phyloP scores from a whole-genome alignment of 2,113 vertebrate species.

The Phoxinus phoxinus region DNA sequence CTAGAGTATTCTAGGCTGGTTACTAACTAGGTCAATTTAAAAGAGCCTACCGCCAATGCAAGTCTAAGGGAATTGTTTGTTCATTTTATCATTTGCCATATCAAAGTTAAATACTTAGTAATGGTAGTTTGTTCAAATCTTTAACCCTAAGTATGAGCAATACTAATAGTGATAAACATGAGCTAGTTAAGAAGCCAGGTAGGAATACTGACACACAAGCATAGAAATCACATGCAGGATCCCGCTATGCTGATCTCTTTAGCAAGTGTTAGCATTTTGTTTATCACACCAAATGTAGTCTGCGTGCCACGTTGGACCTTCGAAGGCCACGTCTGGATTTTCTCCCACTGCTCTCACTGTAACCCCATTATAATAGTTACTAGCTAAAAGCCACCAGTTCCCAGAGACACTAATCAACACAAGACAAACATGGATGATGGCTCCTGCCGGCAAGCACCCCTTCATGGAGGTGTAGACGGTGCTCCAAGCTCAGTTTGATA shows the following conservation, averaged over 20 bases:
- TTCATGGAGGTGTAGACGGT: slow-evolving; percentile 47
- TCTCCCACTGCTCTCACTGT: slow-evolving; percentile 26
- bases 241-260: background rate
- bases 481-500: slow-evolving; percentile 38
- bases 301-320: slow-evolving; percentile 43
- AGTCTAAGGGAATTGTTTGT: background rate
- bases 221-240: background rate
- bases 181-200: background rate
- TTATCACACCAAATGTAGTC: slow-evolving; percentile 31
- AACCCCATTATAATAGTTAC: slow-evolving; percentile 40
- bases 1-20: background rate
- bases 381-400: slow-evolving; percentile 27
- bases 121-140: background rate
- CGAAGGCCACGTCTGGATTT: slow-evolving; percentile 39
- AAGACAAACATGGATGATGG: slow-evolving; percentile 23
- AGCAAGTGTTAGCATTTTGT: slow-evolving; percentile 10
- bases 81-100: background rate
- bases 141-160: background rate
- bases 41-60: background rate
- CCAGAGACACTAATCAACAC: slow-evolving; percentile 46
- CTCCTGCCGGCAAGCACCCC: slow-evolving; percentile 1
- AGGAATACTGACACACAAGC: background rate
- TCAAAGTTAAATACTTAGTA: background rate
- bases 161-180: background rate
- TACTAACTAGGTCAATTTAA: background rate